Evolutionary conservation across 2,113 vertebrate genomes (phyloP).

Genomic region (Antechinus flavipes): DNA sequence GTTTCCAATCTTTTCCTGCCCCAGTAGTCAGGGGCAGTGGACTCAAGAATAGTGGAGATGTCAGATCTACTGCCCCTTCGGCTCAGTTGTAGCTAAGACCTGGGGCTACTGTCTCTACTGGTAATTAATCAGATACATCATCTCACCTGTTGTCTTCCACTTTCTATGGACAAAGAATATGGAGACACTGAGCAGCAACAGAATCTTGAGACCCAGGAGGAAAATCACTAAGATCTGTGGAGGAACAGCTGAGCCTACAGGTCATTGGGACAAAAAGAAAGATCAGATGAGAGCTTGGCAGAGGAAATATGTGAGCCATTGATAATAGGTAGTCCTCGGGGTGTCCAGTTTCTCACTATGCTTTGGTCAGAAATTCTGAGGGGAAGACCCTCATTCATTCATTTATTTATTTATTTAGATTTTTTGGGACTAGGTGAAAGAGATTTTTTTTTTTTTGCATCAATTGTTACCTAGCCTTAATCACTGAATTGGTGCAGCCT

Average conservation of each 20-base stretch:
- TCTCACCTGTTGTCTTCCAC: background rate
- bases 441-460: too few relatives aligned
- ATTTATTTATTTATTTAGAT: too few relatives aligned
- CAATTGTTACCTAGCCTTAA: too few relatives aligned
- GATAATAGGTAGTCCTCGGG: background rate
- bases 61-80: background rate
- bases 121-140: background rate
- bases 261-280: background rate
- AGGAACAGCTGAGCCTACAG: background rate
- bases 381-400: too few relatives aligned
- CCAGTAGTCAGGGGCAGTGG: background rate
- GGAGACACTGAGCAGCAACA: background rate
- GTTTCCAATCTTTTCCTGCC: background rate
- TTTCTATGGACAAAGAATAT: background rate
- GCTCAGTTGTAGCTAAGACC: background rate
- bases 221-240: background rate
- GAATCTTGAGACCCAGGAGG: background rate
- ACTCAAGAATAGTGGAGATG: background rate
- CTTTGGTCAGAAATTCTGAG: too few relatives aligned
- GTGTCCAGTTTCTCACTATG: background rate
- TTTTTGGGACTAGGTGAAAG: too few relatives aligned
- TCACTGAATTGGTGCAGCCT: too few relatives aligned
- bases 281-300: background rate
- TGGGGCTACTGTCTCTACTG: background rate
- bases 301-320: background rate